Evolutionary conservation across 2,888 invertebrate genomes (phyloP), one percentile per base, ranked within the genome.

Genomic region (Macaria liturata): DNA sequence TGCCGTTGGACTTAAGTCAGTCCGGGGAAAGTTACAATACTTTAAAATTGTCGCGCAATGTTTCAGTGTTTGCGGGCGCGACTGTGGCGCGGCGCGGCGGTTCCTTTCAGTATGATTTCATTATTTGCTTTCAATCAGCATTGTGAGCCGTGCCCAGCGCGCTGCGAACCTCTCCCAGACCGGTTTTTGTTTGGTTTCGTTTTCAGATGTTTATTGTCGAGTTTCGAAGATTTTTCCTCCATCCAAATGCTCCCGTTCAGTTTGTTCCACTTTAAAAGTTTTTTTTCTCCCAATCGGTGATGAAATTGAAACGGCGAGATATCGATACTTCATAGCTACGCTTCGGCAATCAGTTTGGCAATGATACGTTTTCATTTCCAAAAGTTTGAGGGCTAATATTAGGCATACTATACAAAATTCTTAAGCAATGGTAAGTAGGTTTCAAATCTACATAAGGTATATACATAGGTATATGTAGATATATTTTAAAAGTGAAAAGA

Each of bases 101-200:
- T 81, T 83, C 82, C 76, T 76, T 83, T 83, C 84, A 81, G 83
- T 86, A 86, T 90, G 89, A 91, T 91, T 91, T 89, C 86, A 89
- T 91, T 91, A 91, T 91, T 91, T 91, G 89, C 84, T 90, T 91
- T 91, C 91, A 90, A 91, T 91, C 91, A 91, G 88, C 83, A 88
- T 88, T 84, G 89, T 89, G 86, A 88, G 84, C 84, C 79, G 69
- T 67, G 59, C 61, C 69, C 67, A 34, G 42, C 9, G 69, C 68
- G 64, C 70, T 46, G 45, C 43, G 71, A 40, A 44, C 71, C 72
- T 71, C 70, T 64, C 76, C 80, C 81, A 71, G 69, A 82, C 77
- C 76, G 83, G 84, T 85, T 88, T 87, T 88, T 90, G 86, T 89
- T 90, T 89, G 89, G 86, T 84, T 90, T 89, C 87, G 81, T 88